Evolutionary conservation across 1,140 invertebrate species (phyloP).

Genomic region (Rhynchophorus ferrugineus): DNA sequence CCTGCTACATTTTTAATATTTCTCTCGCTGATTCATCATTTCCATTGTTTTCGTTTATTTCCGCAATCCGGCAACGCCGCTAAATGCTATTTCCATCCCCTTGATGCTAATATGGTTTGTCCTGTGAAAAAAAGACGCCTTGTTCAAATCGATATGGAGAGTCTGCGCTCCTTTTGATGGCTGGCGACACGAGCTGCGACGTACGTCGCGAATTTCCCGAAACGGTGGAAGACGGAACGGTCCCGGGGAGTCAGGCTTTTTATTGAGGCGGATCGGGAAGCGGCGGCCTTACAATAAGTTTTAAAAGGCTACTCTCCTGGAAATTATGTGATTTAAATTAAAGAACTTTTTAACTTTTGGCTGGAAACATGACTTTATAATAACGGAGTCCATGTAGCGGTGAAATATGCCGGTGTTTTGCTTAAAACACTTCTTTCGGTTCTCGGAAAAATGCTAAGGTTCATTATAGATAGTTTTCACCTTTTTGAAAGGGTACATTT

Average conservation of each 20-base stretch:
- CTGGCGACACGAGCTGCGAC: not conserved
- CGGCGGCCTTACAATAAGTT: not conserved
- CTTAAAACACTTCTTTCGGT: too few relatives aligned
- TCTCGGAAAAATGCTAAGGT: too few relatives aligned
- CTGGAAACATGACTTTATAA: too few relatives aligned
- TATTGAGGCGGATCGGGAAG: slow-evolving; percentile 1
- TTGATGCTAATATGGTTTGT: slow-evolving; percentile 14
- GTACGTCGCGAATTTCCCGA: not conserved
- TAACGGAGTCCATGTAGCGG: too few relatives aligned
- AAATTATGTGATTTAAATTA: not conserved
- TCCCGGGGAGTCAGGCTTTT: not conserved
- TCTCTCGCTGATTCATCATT: too few relatives aligned
- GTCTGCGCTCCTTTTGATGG: slow-evolving; percentile 8
- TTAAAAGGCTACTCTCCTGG: not conserved
- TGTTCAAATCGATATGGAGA: slow-evolving; percentile 17
- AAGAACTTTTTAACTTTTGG: too few relatives aligned
- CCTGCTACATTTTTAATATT: too few relatives aligned
- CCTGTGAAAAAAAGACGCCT: slow-evolving; percentile 17
- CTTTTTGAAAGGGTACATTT: too few relatives aligned
- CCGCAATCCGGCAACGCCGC: slow-evolving; percentile 2
- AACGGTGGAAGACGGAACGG: not conserved
- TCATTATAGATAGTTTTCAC: too few relatives aligned
- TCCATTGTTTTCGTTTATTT: not conserved
- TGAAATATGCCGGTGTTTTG: too few relatives aligned
- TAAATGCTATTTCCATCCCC: slow-evolving; percentile 2